Evolutionary conservation across 2,888 invertebrate species (phyloP), one percentile per base, ranked within the genome.

Genomic region (Epistrophella euchroma): DNA sequence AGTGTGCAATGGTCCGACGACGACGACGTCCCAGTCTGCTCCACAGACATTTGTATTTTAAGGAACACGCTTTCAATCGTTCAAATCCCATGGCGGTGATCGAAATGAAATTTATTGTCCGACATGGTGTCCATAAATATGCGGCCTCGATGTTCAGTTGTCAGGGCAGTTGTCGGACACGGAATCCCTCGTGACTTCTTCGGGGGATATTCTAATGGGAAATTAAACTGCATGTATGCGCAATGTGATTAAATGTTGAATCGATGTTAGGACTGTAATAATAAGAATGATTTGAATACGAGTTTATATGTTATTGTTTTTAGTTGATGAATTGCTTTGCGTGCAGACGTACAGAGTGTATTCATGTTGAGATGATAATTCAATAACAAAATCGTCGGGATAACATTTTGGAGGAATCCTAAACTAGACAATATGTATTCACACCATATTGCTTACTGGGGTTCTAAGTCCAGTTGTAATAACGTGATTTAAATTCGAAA

Each of bases 201-300:
- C 82, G 86, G 86, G 86, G 86, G 73, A 82, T 82, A 78, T 82
- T 86, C 86, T 74, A 86, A 86, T 86, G 71, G 77, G 82, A 86
- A 86, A 86, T 86, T 78, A 74, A 86, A 78, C 71, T 82, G 71
- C 77, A 64, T 77, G 81, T 74, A 62, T 77, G 66, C 73, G 82
- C 77, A 70, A 55, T 78, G 78, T 81, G 76, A 79, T 84, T 84
- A 84, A 84, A 79, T 74, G 55, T 22, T 55, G 55, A 79, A 74
- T 79, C 73, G 71, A 75, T 82, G 77, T 72, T 55, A 62, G 62
- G 62, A 75, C 45, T 72, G 60, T 25, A 52, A 68, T 11, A n/a
- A 68, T 17, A 47, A 66, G 19, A 32, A 66, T 47, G 3, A 13
- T 40, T 37, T 25, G 5, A 25, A 37, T 32, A 28, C 3, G 32